Percentiles rank a stretch among this genome's conserved stretches.
These are phyloP conservation scores for Lysandra coridon DNA, from an alignment of 2,888 invertebrate species.

Conservation along the genomic window DNA sequence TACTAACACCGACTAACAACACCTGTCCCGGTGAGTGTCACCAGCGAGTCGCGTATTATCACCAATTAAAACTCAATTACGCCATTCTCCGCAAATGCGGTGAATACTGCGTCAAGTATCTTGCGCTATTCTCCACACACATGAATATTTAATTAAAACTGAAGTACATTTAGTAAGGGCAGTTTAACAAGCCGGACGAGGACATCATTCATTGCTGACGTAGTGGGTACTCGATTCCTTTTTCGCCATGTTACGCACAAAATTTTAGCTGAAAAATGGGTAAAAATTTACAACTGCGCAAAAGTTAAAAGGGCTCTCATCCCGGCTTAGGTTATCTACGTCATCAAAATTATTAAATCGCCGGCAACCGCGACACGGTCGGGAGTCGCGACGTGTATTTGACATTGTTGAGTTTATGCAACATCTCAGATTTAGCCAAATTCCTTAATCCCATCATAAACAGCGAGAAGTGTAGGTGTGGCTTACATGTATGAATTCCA, in stretches of 20 bases:
- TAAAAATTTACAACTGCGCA: background rate
- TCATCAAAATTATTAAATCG: background rate
- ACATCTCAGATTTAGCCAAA: background rate
- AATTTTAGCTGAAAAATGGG: background rate
- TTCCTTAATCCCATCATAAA: conserved; percentile 22
- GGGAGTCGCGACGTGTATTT: background rate
- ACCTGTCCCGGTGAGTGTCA: conserved; percentile 51
- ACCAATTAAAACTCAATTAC: conserved; percentile 10
- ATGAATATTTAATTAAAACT: conserved; percentile 14
- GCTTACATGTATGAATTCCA: conserved; percentile 5
- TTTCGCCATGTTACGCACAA: background rate
- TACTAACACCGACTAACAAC: conserved; percentile 55
- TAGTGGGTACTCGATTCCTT: background rate
- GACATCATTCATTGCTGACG: background rate
- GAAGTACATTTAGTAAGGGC: background rate
- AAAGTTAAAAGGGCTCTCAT: background rate
- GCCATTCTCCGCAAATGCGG: conserved; percentile 29
- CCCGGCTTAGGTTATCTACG: background rate
- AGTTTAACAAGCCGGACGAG: background rate
- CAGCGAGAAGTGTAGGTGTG: conserved; percentile 4
- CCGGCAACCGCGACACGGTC: background rate
- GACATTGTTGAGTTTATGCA: conserved; percentile 2
- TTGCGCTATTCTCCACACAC: conserved; percentile 24
- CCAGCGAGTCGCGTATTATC: conserved; percentile 41
- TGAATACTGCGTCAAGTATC: conserved; percentile 29